These are phyloP conservation scores for Centropyge bicolor DNA, from an alignment of 2,797 vertebrate species.

Conservation along the genomic window DNA sequence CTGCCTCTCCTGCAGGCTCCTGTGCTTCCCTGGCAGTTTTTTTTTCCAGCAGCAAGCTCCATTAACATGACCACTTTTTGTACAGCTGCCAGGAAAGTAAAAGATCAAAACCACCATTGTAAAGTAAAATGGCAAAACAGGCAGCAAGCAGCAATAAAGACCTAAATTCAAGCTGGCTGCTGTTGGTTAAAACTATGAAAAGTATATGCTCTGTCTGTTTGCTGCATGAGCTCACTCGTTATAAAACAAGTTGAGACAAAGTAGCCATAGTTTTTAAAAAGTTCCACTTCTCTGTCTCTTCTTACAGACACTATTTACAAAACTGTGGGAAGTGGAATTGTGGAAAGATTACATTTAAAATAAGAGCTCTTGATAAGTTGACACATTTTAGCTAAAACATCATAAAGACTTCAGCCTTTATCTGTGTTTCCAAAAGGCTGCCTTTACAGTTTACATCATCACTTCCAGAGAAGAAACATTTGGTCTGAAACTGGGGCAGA, in stretches of 20 bases:
- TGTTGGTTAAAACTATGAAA: slow-evolving; percentile 46
- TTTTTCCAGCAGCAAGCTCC: slow-evolving; percentile 52
- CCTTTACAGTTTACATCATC: not conserved
- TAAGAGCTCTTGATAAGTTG: not conserved
- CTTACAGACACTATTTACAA: not conserved
- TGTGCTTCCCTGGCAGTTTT: slow-evolving; percentile 32
- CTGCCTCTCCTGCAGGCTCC: slow-evolving; percentile 7
- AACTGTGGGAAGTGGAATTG: not conserved
- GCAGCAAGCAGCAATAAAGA: slow-evolving; percentile 39
- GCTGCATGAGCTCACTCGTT: slow-evolving; percentile 61
- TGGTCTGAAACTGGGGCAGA: slow-evolving; percentile 16
- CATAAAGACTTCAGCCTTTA: not conserved
- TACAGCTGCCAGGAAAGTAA: slow-evolving; percentile 73
- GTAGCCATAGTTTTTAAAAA: slow-evolving; percentile 19
- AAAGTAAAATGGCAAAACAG: slow-evolving; percentile 48
- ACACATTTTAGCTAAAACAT: not conserved
- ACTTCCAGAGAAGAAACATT: slow-evolving; percentile 15
- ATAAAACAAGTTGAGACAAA: slow-evolving; percentile 34
- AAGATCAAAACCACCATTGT: slow-evolving; percentile 55
- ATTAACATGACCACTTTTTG: slow-evolving; percentile 72
- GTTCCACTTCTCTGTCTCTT: not conserved
- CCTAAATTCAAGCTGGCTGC: slow-evolving; percentile 34
- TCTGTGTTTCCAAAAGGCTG: not conserved
- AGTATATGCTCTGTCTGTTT: slow-evolving; percentile 43
- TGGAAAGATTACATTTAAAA: not conserved